Base-by-base conservation (phyloP, 2,113 vertebrate species). In the Machaerirhynchus nigripectus region DNA sequence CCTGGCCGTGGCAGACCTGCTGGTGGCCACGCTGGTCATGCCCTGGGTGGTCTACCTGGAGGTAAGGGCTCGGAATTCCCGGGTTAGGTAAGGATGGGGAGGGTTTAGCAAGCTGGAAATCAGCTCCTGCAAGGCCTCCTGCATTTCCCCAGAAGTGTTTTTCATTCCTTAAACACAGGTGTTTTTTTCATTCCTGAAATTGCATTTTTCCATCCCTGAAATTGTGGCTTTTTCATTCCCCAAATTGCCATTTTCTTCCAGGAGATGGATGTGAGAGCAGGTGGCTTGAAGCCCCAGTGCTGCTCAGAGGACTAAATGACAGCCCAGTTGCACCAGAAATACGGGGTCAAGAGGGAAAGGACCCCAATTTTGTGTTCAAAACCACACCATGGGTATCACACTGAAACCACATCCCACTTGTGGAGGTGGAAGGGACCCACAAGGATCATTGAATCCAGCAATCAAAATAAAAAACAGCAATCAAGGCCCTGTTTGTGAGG, bases 1-100 rank as follows among this genome's bases (percentile, higher is more conserved):
- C 96, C 96, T 99, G 61, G 99, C 99, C 0, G 99, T 99, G 46
- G 99, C 99, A 0, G 99, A 99, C 96, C 99, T 99, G 61, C 98
- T 99, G 33, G 98, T 99, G 77, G 99, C 99, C 89, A 99, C 98
- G 0, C 97, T 99, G 76, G 99, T 99, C 76, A 99, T 99, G 99
- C 99, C 99, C 35, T 99, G 99, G 99, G 99, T 98, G 13, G 99
- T 99, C 68, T 99, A 99, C 70, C 94, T 99, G 95, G 99, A 99
- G 99, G 99, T 99, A 98, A 73, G 98, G 31, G 26, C 12, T 39
- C 0, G 0, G 3, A 3, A 1, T 6, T 20, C 4, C 26, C 6
- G 35, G 1, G 1, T 6, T 4, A 1, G 3, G 9, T 4, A 4
- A 10, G 47, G 27, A 2, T 16, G 42, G 18, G 60, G 8, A 31